These are phyloP conservation scores for Invenusta paracnida DNA, from an alignment of 2,888 invertebrate species.

Conservation along the genomic window DNA sequence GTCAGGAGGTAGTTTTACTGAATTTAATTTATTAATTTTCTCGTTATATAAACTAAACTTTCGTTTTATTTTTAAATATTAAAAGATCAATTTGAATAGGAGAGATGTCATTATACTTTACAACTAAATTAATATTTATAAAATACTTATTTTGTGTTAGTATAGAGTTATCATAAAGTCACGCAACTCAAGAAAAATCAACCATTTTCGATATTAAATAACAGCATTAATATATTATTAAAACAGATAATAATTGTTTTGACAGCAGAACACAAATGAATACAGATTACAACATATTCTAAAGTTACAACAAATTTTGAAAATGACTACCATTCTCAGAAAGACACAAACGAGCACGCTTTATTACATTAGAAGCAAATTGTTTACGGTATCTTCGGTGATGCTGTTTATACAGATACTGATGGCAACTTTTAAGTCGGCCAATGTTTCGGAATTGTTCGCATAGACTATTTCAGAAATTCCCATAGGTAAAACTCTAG, in stretches of 20 bases:
- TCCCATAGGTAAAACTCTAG: not conserved
- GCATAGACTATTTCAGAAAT: slow-evolving; percentile 21
- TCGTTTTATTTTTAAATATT: too few relatives aligned
- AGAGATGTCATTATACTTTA: too few relatives aligned
- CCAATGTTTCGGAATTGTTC: not conserved
- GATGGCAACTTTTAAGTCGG: not conserved
- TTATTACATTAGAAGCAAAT: not conserved
- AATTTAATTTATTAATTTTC: too few relatives aligned
- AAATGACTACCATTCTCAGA: slow-evolving; percentile 18
- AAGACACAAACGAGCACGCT: slow-evolving; percentile 22
- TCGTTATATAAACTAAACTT: too few relatives aligned
- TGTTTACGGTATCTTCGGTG: not conserved
- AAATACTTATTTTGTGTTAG: too few relatives aligned
- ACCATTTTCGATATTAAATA: slow-evolving; percentile 21
- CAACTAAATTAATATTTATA: too few relatives aligned
- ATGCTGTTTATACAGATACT: not conserved
- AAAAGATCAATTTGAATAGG: too few relatives aligned
- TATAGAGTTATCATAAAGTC: slow-evolving; percentile 16
- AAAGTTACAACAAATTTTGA: slow-evolving; percentile 8
- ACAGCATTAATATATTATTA: slow-evolving; percentile 22
- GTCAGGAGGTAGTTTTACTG: too few relatives aligned
- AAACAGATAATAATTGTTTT: not conserved
- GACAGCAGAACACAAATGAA: not conserved
- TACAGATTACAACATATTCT: not conserved
- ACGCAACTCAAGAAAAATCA: slow-evolving; percentile 28